A percentile compares a stretch with the other conserved stretches of the same genome.
Evolutionary conservation across 1,140 invertebrate genomes (phyloP).

Genomic region (Vanessa tameamea): DNA sequence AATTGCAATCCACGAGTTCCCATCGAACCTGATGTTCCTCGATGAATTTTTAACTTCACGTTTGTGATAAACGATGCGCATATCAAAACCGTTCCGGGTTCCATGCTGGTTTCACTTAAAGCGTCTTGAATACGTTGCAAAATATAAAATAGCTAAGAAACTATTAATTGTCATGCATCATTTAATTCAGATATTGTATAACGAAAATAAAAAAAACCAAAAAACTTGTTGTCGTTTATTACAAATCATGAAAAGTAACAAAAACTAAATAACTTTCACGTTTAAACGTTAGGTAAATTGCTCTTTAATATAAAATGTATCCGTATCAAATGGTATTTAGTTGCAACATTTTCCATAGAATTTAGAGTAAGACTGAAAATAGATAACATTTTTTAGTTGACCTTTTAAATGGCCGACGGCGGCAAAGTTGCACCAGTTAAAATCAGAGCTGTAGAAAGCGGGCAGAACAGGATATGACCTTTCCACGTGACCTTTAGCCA

Average conservation of each 20-base stretch:
- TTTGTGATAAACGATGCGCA: constrained; percentile 7
- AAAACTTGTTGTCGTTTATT: constrained; percentile 3
- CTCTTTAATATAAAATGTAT: background rate
- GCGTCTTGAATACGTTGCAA: background rate
- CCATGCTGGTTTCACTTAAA: constrained; percentile 4
- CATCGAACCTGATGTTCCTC: constrained; percentile 39
- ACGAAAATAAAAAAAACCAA: constrained; percentile 11
- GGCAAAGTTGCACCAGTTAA: constrained; percentile 65
- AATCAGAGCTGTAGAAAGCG: constrained; percentile 66
- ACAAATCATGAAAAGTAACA: constrained; percentile 6
- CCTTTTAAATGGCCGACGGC: constrained; percentile 53
- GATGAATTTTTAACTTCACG: constrained; percentile 56
- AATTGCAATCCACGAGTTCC: constrained; percentile 54
- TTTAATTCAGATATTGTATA: background rate
- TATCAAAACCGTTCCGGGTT: constrained; percentile 42
- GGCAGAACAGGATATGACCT: constrained; percentile 65
- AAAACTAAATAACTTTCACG: constrained; percentile 1
- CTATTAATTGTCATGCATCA: constrained; percentile 16
- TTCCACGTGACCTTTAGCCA: constrained; percentile 67
- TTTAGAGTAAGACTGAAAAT: constrained; percentile 30
- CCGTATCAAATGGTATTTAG: constrained; percentile 4
- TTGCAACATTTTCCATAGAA: constrained; percentile 24
- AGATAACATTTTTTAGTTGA: constrained; percentile 41
- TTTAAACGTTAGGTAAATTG: background rate
- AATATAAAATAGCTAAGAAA: background rate